A percentile compares a stretch with the other conserved stretches of the same genome.
Conservation (phyloP, 1,140 invertebrate species). For the Akabosia matsudoensis region DNA sequence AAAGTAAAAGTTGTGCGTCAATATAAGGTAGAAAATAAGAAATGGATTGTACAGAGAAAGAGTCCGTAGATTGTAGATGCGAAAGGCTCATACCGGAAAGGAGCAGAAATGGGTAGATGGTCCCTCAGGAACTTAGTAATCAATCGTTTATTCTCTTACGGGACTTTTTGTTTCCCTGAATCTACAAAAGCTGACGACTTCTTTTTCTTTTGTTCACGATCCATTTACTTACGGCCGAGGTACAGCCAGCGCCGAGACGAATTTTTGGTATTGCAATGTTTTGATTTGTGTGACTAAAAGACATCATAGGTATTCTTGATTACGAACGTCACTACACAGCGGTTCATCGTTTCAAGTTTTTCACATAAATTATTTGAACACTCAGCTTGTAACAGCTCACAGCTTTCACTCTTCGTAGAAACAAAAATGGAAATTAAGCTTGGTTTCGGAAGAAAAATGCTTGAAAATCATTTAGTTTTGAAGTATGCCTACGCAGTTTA, state of each 20-base stretch:
- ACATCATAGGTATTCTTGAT: too few species aligned
- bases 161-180: slow-evolving; percentile 18
- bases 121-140: slow-evolving; percentile 34
- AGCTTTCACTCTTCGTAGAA: not conserved
- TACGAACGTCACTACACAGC: too few species aligned
- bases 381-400: not conserved
- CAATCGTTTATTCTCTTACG: slow-evolving; percentile 29
- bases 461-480: slow-evolving; percentile 20
- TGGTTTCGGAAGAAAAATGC: slow-evolving; percentile 1
- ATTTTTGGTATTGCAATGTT: not conserved
- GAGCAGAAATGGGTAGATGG: not conserved
- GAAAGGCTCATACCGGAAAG: not conserved
- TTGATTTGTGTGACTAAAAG: not conserved
- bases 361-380: not conserved
- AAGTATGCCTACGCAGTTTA: not conserved
- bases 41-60: not conserved
- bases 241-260: not conserved
- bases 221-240: not conserved
- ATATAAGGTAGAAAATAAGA: not conserved
- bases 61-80: not conserved
- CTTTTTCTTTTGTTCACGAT: not conserved
- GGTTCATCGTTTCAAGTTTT: not conserved
- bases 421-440: not conserved
- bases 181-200: not conserved
- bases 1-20: too few species aligned